Evolutionary conservation across 2,797 vertebrate species (phyloP).

Genomic region (Eulemur coronatus): DNA sequence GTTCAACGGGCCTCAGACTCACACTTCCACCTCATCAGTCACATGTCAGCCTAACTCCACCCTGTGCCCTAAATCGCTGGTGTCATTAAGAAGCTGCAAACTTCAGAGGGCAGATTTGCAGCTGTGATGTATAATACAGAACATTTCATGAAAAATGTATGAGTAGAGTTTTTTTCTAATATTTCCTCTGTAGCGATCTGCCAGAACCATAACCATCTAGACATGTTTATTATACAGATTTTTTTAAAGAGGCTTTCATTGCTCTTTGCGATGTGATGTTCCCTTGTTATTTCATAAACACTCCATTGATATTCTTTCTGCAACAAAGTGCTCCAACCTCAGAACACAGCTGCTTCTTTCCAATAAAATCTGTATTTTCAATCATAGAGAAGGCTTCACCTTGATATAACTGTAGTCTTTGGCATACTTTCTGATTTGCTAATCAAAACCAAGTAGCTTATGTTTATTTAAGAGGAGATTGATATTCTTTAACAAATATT

Average conservation of each 20-base stretch:
- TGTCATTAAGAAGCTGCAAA: constrained; percentile 75
- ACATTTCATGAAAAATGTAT: constrained; percentile 71
- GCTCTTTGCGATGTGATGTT: constrained; percentile 29
- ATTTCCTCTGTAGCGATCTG: constrained; percentile 68
- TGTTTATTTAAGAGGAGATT: background rate
- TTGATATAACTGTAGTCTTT: background rate
- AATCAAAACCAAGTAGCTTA: background rate
- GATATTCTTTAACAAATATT: background rate
- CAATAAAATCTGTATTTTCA: constrained; percentile 21
- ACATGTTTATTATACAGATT: constrained; percentile 65
- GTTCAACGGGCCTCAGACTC: constrained; percentile 81
- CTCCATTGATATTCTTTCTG: constrained; percentile 65
- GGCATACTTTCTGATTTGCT: background rate
- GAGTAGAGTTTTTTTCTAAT: constrained; percentile 68
- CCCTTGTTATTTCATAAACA: constrained; percentile 64
- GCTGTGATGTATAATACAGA: constrained; percentile 75
- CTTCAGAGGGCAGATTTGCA: constrained; percentile 76
- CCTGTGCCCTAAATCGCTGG: constrained; percentile 67
- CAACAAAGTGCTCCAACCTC: constrained; percentile 48
- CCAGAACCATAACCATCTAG: constrained; percentile 61
- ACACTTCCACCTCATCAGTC: constrained; percentile 85
- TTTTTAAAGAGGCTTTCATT: constrained; percentile 61
- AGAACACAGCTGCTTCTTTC: constrained; percentile 45
- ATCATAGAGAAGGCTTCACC: background rate
- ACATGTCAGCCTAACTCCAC: constrained; percentile 80